Base-by-base conservation (phyloP, 2,113 vertebrate genomes). In the Carassius carassius region DNA sequence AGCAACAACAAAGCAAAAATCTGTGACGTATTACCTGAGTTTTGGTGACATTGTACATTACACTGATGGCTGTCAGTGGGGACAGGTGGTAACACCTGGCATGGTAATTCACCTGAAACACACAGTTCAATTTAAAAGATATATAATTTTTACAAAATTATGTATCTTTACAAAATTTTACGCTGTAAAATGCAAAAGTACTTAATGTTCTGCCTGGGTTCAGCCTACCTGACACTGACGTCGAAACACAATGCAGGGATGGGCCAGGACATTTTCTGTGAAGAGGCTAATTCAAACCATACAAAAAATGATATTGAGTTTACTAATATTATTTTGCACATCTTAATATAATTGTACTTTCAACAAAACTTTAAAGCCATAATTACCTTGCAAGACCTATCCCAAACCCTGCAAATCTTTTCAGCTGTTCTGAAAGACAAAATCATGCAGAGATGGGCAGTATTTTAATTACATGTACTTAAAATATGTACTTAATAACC, bases 211-310 rank as follows among this genome's bases (percentile, higher is more conserved):
- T 72, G 0, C 82, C 88, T 95, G 99, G 8, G 8, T 44, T n/a
- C 19, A 65, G 0, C 82, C 88, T 95, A 99, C 98, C 97, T 99
- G 98, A 89, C 98, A 99, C 0, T 99, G 98, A 65, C 98, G 95
- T n/a, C 97, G 96, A 49, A 99, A 94, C 86, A 99, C 97, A 88
- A 99, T 97, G 86, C 98, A 99, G 73, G 98, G 98, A 86, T 99
- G 98, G 80, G 97, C 96, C 82, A 99, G 93, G 3, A 99, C 98
- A 90, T 99, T 99, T 93, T 99, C 98, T 91, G 97, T 99, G 92
- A 99, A 99, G 1, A 99, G 94, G 89, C 98, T 99, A 92, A 14
- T 83, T 44, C 9, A 87, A 89, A 49, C 92, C 21, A 75, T 21
- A 13, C 3, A 3, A 41, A 51, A 29, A 78, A 67, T 81, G 3